phyloP scores from a whole-genome alignment of 2,113 vertebrate species.

The Noctilio leporinus region DNA sequence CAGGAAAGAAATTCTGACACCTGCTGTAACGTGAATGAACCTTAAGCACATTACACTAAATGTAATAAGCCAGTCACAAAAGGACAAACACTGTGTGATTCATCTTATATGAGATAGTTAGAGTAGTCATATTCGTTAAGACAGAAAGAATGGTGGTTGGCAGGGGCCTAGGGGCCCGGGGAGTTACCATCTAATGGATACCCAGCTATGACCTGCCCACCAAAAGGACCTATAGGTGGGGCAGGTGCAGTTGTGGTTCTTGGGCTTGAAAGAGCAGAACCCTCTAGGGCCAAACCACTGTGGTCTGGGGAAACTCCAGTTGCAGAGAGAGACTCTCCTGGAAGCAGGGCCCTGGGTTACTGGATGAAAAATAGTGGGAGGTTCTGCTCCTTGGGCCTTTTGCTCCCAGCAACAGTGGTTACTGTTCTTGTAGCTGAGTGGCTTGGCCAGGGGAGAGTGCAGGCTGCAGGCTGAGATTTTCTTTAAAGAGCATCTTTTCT shows the following conservation, averaged over 20 bases:
- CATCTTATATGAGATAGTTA: background rate
- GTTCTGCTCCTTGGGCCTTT: rapidly evolving
- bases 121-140: background rate
- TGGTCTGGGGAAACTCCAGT: background rate
- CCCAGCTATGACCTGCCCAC: background rate
- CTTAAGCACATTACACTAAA: background rate
- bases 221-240: background rate
- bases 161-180: background rate
- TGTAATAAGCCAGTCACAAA: background rate
- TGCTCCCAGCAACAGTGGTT: rapidly evolving
- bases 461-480: background rate
- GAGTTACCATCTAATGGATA: background rate
- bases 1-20: background rate
- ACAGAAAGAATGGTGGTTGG: background rate
- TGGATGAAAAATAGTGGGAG: background rate
- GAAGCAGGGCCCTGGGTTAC: background rate
- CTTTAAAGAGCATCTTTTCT: background rate
- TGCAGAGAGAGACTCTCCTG: background rate
- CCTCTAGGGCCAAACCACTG: background rate
- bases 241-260: background rate
- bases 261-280: background rate
- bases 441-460: background rate
- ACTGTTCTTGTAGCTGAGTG: too few species aligned
- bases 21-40: background rate
- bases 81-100: background rate